Evolutionary conservation across 2,888 invertebrate species (phyloP).

Genomic region (Drosophila maculinotata): DNA sequence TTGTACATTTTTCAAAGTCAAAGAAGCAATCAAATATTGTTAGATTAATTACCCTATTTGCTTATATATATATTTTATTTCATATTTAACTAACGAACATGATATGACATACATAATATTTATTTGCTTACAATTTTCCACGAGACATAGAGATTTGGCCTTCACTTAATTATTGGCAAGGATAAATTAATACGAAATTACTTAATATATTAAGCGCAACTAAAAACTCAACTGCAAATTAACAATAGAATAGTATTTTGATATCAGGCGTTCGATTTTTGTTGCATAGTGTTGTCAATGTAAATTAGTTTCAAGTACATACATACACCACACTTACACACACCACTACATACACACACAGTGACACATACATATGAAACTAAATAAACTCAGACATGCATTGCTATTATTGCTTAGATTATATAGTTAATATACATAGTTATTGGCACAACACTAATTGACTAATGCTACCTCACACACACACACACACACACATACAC

Average conservation of each 20-base stretch:
- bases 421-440: conserved; percentile 27
- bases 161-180: too few relatives aligned
- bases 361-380: conserved; percentile 20
- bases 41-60: too few relatives aligned
- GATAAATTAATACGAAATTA: background rate
- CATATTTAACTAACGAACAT: too few relatives aligned
- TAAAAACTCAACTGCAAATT: background rate
- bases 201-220: background rate
- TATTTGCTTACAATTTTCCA: too few relatives aligned
- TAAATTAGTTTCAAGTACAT: conserved; percentile 52
- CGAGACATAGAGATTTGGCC: too few relatives aligned
- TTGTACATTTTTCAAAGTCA: background rate
- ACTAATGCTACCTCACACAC: conserved; percentile 59
- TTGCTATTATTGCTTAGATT: conserved; percentile 23
- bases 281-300: conserved; percentile 64
- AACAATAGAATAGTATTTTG: background rate
- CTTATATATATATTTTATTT: too few relatives aligned
- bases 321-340: conserved; percentile 25
- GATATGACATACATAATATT: too few relatives aligned
- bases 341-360: conserved; percentile 24
- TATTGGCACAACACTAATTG: conserved; percentile 76
- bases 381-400: conserved; percentile 17
- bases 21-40: too few relatives aligned
- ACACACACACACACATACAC: conserved; percentile 19
- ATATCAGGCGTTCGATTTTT: conserved; percentile 30